Base-by-base conservation (phyloP, 2,888 invertebrate genomes). In the Melipona bicolor region DNA sequence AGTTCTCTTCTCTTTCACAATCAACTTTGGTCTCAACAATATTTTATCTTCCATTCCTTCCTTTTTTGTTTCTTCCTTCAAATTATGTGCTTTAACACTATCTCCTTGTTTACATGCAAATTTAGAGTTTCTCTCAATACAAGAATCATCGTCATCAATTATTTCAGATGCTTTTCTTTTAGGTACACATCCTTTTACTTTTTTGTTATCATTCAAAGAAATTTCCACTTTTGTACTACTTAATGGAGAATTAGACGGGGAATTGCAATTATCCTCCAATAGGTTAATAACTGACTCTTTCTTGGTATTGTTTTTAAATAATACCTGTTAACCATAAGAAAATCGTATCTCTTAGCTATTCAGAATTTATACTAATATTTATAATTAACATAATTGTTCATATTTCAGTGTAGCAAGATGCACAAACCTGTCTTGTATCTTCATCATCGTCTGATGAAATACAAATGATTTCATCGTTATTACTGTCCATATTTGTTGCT, bases 401-500 rank as follows among this genome's bases (percentile, higher is more conserved):
- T 13, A 52, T 4, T 21, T 17, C 21, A 69, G 52, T 11, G 3
- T 27, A 69, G 3, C n/a, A 75, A 19, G 21, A 19, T 62, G 0
- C 19, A 84, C 68, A 81, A 83, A 92, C 92, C 90, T 91, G 85
- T 68, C 24, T 65, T 11, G 79, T 69, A 4, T 67, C 61, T 49
- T 79, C 65, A 15, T 87, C 89, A 32, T 91, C 92, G 73, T 90
- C 92, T 0, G 92, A 92, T 49, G 92, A 92, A 49, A 92, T 85
- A 79, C 81, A 91, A 50, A 92, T 92, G 27, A 92, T 59, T 43
- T 92, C 92, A 24, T 59, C 62, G 27, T 87, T 72, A 5, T 24
- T 59, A 19, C 36, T 67, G 19, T 81, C 85, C 81, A 78, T 85
- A 50, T 69, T 77, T 24, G 13, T 61, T 61, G 43, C 65, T 36